Evolutionary conservation across 1,140 invertebrate genomes (phyloP).

Genomic region (Microplitis demolitor): DNA sequence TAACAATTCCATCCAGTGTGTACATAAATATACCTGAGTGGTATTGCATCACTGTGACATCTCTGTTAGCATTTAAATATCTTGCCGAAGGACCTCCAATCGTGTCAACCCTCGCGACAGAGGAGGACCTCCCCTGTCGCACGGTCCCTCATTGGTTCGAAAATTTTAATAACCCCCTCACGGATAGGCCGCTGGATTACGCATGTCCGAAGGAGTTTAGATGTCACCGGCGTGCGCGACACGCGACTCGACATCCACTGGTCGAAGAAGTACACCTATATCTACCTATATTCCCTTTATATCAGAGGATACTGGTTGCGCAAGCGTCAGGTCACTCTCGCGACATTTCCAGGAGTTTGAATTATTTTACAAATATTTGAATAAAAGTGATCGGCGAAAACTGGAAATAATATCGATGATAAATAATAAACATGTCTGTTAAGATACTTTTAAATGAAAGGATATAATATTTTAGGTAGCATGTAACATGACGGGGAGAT

Average conservation of each 20-base stretch:
- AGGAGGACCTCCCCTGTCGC: slow-evolving; percentile 40
- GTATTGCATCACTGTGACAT: no score
- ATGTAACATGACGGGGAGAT: not conserved
- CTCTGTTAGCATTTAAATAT: not conserved
- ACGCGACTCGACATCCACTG: slow-evolving; percentile 42
- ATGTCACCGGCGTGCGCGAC: slow-evolving; percentile 52
- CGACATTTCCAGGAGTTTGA: no score
- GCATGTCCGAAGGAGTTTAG: slow-evolving; percentile 51
- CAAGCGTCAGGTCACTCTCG: slow-evolving; percentile 16
- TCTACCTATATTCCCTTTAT: not conserved
- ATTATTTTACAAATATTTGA: no score
- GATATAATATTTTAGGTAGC: not conserved
- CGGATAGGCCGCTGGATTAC: slow-evolving; percentile 58
- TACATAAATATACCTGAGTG: not conserved
- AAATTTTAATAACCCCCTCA: slow-evolving; percentile 60
- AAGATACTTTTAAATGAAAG: not conserved
- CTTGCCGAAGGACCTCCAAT: not conserved
- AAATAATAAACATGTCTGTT: not conserved
- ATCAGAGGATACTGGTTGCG: not conserved
- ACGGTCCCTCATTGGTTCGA: slow-evolving; percentile 55
- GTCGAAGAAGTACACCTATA: slow-evolving; percentile 39
- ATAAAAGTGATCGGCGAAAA: no score
- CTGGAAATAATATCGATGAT: no score
- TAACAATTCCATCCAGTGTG: not conserved
- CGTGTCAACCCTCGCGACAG: slow-evolving; percentile 8